Evolutionary conservation across 2,888 invertebrate genomes (phyloP), one percentile per base, ranked within the genome.

Genomic region (Pseudolycoriella hygida): DNA sequence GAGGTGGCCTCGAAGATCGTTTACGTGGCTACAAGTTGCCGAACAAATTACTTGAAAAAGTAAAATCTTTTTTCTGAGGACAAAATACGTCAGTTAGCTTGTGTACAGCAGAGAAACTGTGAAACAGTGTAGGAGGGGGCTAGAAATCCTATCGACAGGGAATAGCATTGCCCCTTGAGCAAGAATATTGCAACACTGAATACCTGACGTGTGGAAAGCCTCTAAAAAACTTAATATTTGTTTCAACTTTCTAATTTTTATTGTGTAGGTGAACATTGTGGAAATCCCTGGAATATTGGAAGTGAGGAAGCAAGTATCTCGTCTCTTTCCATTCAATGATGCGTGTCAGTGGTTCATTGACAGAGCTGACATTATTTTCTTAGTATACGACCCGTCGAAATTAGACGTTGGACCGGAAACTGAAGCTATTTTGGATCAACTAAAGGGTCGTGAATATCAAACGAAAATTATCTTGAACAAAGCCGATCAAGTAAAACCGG

Each of bases 261-360:
- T 25, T 25, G n/a, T 8, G 25, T 59, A 90, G 90, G 84, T 92
- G 19, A 93, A 90, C 62, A 83, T 94, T 57, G 89, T 94, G 43
- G 94, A 94, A 71, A 93, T 92, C 59, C 93, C 93, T 48, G 93
- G 93, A 50, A 92, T 94, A 56, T 69, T 93, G 56, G 93, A 94
- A 72, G 88, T 89, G 49, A 76, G 89, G 52, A 89, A 92, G 64
- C 88, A 89, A 69, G 85, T 89, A 43, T 90, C 92, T 43, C 76
- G 92, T 44, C 76, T 89, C 48, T 93, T 93, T 60, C 90, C 93
- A 45, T 92, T 92, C 68, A 92, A 92, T 60, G 92, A 93, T 60
- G 93, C 90, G 42, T 90, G 90, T 60, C 90, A 92, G 64, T 94
- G 93, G 93, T 93, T 94, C 68, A 92, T 93, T 57, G 92, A 93